Conservation (phyloP, 2,113 vertebrate genomes). For the Dipodomys ordii region DNA sequence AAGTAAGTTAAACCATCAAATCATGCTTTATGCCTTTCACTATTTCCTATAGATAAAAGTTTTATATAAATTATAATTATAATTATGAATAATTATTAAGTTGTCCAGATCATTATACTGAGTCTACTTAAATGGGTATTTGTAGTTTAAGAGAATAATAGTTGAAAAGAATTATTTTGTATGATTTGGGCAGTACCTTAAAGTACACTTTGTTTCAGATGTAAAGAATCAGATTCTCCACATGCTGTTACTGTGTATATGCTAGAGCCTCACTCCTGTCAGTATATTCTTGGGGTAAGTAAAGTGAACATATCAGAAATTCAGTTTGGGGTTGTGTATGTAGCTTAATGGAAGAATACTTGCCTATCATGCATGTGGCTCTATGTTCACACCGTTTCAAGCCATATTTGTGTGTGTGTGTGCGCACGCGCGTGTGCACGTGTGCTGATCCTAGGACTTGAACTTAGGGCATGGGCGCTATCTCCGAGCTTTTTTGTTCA, state of each 20-base stretch:
- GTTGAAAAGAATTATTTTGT: not conserved
- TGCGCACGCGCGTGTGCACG: no score
- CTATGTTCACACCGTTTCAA: not conserved
- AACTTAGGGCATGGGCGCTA: no score
- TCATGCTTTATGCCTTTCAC: constrained; percentile 4
- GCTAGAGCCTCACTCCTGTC: constrained; percentile 98
- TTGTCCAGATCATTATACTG: not conserved
- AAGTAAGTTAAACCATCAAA: constrained; percentile 91
- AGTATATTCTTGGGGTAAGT: constrained; percentile 98
- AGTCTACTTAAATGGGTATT: not conserved
- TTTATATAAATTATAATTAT: constrained; percentile 36
- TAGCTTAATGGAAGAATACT: no score
- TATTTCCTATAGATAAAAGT: not conserved
- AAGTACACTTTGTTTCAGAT: constrained; percentile 87
- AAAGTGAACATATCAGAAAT: constrained; percentile 13
- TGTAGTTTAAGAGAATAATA: constrained; percentile 20
- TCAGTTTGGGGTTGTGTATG: not conserved
- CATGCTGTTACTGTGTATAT: constrained; percentile 99
- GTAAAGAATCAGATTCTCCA: constrained; percentile 98
- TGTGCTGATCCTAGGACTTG: no score
- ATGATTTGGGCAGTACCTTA: constrained; percentile 12
- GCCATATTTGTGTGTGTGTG: no score
- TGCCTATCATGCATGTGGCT: not conserved
- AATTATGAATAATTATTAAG: constrained; percentile 34
- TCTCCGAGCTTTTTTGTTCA: no score